Evolutionary conservation across 1,140 invertebrate species (phyloP).

Genomic region (Drosophila pandora): DNA sequence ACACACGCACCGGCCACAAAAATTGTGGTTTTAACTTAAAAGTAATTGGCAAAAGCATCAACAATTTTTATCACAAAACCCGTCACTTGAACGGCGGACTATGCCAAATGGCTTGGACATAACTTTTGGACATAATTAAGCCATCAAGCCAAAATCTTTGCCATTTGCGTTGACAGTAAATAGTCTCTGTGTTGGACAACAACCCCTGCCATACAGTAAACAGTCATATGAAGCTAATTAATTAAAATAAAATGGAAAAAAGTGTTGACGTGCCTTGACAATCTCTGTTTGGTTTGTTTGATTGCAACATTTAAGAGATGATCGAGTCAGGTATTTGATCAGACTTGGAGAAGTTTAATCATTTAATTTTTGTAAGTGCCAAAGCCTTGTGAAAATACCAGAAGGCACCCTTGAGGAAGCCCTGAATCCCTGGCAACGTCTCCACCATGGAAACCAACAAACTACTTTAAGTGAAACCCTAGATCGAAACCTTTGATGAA

Average conservation of each 20-base stretch:
- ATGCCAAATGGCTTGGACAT: constrained; percentile 59
- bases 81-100: constrained; percentile 45
- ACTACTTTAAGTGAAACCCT: neutral
- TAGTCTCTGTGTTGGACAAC: constrained; percentile 57
- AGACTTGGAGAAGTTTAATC: neutral
- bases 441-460: constrained; percentile 29
- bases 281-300: constrained; percentile 33
- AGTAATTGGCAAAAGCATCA: constrained; percentile 49
- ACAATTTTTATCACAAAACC: constrained; percentile 58
- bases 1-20: neutral
- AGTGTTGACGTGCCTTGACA: constrained; percentile 22
- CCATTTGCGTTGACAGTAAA: constrained; percentile 76
- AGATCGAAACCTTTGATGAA: neutral
- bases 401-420: neutral
- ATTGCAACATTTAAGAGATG: constrained; percentile 40
- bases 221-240: constrained; percentile 53
- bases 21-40: constrained; percentile 15
- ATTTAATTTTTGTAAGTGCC: neutral
- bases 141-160: constrained; percentile 68
- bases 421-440: neutral
- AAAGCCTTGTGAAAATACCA: neutral
- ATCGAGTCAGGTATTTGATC: constrained; percentile 1
- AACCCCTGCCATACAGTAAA: neutral
- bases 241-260: constrained; percentile 58
- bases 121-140: constrained; percentile 80